These are phyloP conservation scores for Caretta caretta DNA, from an alignment of 2,113 vertebrate species.

Conservation along the genomic window DNA sequence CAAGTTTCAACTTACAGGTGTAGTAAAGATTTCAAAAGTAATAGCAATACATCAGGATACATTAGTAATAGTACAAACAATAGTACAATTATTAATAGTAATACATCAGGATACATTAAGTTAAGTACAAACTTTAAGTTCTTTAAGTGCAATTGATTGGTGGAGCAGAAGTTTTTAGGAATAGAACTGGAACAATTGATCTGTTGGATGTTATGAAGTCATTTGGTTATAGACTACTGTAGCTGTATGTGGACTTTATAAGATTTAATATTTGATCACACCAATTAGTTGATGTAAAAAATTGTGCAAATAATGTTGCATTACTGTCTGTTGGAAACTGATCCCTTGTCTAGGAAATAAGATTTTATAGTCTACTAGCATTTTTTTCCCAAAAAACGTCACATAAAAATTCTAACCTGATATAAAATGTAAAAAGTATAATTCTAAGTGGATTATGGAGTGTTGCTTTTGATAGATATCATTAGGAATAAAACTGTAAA, in stretches of 20 bases:
- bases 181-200: background rate
- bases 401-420: background rate
- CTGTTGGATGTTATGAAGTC: background rate
- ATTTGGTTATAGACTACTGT: rapidly evolving
- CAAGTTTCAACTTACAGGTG: background rate
- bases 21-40: background rate
- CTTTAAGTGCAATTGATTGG: background rate
- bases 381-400: background rate
- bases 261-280: background rate
- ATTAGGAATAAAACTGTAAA: background rate
- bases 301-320: background rate
- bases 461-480: background rate
- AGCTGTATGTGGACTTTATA: background rate
- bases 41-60: background rate
- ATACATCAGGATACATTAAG: background rate
- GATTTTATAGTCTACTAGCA: background rate
- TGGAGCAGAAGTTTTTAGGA: background rate
- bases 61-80: background rate
- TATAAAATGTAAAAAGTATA: background rate
- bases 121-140: background rate
- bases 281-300: background rate
- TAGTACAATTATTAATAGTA: background rate
- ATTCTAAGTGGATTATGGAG: background rate
- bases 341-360: background rate
- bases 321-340: background rate